phyloP scores from a whole-genome alignment of 2,888 invertebrate genomes.

The Lepetodrilus schrolli region DNA sequence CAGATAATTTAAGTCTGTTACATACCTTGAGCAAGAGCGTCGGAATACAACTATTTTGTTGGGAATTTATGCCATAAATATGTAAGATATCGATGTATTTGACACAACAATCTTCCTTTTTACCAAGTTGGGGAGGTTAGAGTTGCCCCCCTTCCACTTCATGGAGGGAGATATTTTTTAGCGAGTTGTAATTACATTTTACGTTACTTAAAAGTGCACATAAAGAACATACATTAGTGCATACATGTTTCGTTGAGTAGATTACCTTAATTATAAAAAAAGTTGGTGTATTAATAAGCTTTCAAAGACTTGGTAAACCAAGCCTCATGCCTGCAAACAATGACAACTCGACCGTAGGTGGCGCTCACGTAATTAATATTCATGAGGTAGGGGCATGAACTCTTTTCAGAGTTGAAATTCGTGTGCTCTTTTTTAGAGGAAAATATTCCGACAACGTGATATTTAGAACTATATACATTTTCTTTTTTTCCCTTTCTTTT shows the following conservation, averaged over 20 bases:
- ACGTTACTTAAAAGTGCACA: not conserved
- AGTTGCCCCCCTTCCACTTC: slow-evolving; percentile 4
- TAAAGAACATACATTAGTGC: too few relatives aligned
- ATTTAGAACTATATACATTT: not conserved
- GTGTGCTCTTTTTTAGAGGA: not conserved
- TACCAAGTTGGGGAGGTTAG: not conserved
- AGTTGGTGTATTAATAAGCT: too few relatives aligned
- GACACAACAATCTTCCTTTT: not conserved
- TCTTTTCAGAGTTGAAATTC: too few relatives aligned
- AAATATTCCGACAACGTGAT: not conserved
- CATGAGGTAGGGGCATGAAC: too few relatives aligned
- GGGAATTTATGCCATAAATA: not conserved
- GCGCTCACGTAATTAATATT: slow-evolving; percentile 17
- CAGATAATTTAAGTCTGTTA: too few relatives aligned
- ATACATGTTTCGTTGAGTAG: too few relatives aligned
- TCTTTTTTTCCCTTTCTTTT: not conserved
- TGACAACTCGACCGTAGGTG: slow-evolving; percentile 1
- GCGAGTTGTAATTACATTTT: not conserved
- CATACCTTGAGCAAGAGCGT: too few relatives aligned
- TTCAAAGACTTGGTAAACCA: too few relatives aligned
- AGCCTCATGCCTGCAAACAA: not conserved
- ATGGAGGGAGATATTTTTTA: not conserved
- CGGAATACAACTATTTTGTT: too few relatives aligned
- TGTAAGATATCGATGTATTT: not conserved
- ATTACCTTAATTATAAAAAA: not conserved